phyloP scores from a whole-genome alignment of 2,888 invertebrate species.

The Sycophila texana region DNA sequence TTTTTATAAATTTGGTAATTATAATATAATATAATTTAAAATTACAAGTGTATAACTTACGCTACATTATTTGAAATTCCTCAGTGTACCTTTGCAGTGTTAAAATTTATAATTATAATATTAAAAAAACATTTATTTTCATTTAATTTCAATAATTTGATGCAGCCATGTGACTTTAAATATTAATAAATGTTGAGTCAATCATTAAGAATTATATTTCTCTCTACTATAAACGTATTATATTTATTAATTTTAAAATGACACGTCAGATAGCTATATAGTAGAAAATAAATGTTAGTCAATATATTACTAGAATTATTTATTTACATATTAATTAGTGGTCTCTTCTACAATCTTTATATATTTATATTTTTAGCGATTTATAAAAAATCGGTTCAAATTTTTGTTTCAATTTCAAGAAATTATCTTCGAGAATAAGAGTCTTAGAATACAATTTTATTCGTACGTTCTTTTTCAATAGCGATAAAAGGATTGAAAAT shows the following conservation, averaged over 20 bases:
- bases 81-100: slow-evolving; percentile 50
- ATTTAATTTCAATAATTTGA: neutral
- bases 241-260: too few relatives aligned
- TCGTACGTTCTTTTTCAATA: neutral
- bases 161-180: neutral
- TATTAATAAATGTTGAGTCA: neutral
- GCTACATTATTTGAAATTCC: slow-evolving; percentile 1
- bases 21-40: slow-evolving; percentile 5
- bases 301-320: too few relatives aligned
- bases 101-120: slow-evolving; percentile 37
- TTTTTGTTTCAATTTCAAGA: too few relatives aligned
- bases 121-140: neutral
- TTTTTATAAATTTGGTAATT: neutral
- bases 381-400: too few relatives aligned
- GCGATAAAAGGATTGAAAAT: neutral
- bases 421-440: neutral
- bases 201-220: too few relatives aligned
- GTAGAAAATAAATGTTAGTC: too few relatives aligned
- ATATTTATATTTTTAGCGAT: too few relatives aligned
- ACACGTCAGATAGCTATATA: too few relatives aligned
- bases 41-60: slow-evolving; percentile 8
- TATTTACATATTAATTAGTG: too few relatives aligned
- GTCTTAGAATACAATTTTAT: neutral
- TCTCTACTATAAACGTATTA: too few relatives aligned
- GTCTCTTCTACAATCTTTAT: too few relatives aligned